Conservation (phyloP, 2,113 vertebrate genomes). For the Sylvia atricapilla region DNA sequence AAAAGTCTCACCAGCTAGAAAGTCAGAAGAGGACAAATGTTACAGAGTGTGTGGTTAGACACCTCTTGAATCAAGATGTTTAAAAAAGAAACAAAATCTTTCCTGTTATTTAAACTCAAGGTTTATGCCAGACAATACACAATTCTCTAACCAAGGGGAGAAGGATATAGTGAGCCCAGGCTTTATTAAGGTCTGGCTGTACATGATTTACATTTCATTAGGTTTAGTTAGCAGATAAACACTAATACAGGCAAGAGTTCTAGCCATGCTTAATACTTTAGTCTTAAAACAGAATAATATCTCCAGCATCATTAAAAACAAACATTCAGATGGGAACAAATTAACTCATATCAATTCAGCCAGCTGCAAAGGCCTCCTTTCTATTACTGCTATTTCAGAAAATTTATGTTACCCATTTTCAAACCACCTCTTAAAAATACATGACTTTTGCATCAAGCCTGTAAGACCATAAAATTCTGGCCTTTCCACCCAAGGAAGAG, state of each 20-base stretch:
- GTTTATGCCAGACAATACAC: background rate
- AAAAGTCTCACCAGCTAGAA: background rate
- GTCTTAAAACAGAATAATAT: conserved; percentile 25
- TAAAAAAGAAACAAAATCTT: background rate
- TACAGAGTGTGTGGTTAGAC: background rate
- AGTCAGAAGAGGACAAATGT: background rate
- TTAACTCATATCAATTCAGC: conserved; percentile 22
- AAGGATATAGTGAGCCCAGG: background rate
- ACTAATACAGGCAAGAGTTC: conserved; percentile 15
- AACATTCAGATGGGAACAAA: conserved; percentile 28
- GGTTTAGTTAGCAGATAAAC: conserved; percentile 32
- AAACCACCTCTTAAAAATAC: background rate
- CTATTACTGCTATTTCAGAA: background rate
- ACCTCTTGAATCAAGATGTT: background rate
- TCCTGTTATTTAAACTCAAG: conserved; percentile 1
- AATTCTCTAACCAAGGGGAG: background rate
- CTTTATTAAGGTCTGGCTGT: background rate
- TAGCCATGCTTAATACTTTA: background rate
- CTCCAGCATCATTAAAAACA: conserved; percentile 36
- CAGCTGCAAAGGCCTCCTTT: background rate
- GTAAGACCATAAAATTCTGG: background rate
- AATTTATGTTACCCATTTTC: background rate
- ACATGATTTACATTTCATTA: conserved; percentile 47
- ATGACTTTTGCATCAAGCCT: background rate
- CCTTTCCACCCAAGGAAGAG: background rate